Percentiles rank a stretch among this genome's conserved stretches.
phyloP scores from a whole-genome alignment of 1,140 invertebrate genomes.

The Streblospio benedicti region DNA sequence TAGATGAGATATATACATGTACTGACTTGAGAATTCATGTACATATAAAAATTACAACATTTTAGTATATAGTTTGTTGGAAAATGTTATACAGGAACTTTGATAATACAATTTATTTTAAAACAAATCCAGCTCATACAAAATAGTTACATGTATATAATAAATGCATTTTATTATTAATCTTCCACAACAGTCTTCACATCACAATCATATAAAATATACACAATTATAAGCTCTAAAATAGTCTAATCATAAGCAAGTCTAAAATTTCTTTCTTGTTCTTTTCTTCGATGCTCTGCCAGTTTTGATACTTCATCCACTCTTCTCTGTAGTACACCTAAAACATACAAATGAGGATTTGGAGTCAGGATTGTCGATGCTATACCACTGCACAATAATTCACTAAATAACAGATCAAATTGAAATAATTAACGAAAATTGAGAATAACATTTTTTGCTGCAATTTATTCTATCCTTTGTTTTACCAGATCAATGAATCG shows the following conservation, averaged over 20 bases:
- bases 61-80: no score
- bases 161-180: no score
- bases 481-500: neutral
- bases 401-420: neutral
- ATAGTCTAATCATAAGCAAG: constrained; percentile 37
- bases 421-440: neutral
- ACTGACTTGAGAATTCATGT: no score
- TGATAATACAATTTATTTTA: no score
- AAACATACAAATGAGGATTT: constrained; percentile 15
- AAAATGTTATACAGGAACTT: no score
- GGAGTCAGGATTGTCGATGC: neutral
- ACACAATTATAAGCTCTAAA: constrained; percentile 5
- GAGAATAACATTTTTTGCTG: neutral
- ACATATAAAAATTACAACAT: no score
- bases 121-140: no score
- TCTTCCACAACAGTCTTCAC: no score
- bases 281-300: constrained; percentile 66
- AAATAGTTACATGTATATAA: no score
- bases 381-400: neutral
- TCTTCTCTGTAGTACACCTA: constrained; percentile 61
- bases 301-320: constrained; percentile 75
- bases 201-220: no score
- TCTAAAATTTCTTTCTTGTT: constrained; percentile 56
- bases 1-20: no score
- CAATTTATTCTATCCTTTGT: neutral